These are phyloP conservation scores for Campaea margaritaria DNA, from an alignment of 2,888 invertebrate genomes.

Conservation along the genomic window DNA sequence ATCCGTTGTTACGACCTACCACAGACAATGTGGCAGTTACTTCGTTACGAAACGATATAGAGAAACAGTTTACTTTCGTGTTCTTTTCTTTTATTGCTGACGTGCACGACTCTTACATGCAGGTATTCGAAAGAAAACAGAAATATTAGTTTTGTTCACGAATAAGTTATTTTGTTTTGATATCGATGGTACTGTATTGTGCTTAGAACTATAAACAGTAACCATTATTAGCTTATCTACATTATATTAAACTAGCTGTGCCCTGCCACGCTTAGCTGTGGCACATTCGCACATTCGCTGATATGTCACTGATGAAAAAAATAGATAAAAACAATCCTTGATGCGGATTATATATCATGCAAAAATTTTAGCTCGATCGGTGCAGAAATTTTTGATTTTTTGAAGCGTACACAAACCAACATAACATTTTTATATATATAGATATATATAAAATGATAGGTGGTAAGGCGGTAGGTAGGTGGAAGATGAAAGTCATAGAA, in stretches of 20 bases:
- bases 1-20: slow-evolving; percentile 20
- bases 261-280: too few species aligned
- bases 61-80: slow-evolving; percentile 8
- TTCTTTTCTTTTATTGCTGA: slow-evolving; percentile 18
- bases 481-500: background rate
- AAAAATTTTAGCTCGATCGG: too few species aligned
- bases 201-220: too few species aligned
- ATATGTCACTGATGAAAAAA: too few species aligned
- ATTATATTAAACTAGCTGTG: too few species aligned
- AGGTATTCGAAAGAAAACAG: background rate
- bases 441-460: background rate
- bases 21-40: slow-evolving; percentile 13
- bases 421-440: too few species aligned
- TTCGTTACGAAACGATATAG: slow-evolving; percentile 7
- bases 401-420: too few species aligned
- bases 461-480: background rate
- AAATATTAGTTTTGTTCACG: slow-evolving; percentile 8
- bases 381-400: too few species aligned
- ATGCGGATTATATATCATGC: too few species aligned
- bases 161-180: background rate
- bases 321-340: too few species aligned
- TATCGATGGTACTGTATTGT: background rate
- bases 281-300: too few species aligned
- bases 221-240: too few species aligned
- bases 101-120: slow-evolving; percentile 2